Base-by-base conservation (phyloP, 2,113 vertebrate genomes). In the Platycercus adscitus region DNA sequence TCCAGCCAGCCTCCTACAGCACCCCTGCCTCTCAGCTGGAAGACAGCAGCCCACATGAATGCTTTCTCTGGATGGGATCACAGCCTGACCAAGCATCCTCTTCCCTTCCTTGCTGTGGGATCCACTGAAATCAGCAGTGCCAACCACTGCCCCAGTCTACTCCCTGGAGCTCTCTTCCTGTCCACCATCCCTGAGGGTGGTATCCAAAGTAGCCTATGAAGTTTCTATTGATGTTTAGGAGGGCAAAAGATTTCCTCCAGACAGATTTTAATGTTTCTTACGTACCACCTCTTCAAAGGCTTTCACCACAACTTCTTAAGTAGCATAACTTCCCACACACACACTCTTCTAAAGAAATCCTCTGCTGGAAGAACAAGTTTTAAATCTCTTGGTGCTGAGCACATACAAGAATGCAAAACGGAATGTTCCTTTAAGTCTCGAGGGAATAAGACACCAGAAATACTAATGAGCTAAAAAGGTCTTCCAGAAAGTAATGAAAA, bases 111-210 rank as follows among this genome's bases (percentile, higher is more conserved):
- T 55, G 39, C 29, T 41, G 15, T 19, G 8, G 43, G 35, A 86
- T 14, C 41, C 33, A 53, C 52, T 17, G 25, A 33, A 16, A 23
- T n/a, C 49, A 80, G 26, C 50, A 65, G 11, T 10, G 29, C 24
- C 7, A 26, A 18, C 10, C 9, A 12, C n/a, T 28, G 29, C 25
- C 33, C 25, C 33, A 4, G 0, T 18, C n/a, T 17, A 35, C 13
- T 63, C 5, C 43, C 11, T 25, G 14, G 53, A 72, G 35, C 12
- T 65, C 23, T 88, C 31, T 35, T 56, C 58, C 28, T 43, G 37
- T 17, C 31, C 3, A 0, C 2, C 0, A 0, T 25, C 25, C 41
- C 53, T 13, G 7, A 49, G 11, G 17, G 3, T 17, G n/a, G 47
- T 18, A 81, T 16, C 64, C 43, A 53, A 66, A 71, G 52, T 0